A percentile compares a stretch with the other conserved stretches of the same genome.
These are phyloP conservation scores for Epizoanthus stellaris DNA, from an alignment of 92 coral and sea anemone species.

Conservation along the genomic window DNA sequence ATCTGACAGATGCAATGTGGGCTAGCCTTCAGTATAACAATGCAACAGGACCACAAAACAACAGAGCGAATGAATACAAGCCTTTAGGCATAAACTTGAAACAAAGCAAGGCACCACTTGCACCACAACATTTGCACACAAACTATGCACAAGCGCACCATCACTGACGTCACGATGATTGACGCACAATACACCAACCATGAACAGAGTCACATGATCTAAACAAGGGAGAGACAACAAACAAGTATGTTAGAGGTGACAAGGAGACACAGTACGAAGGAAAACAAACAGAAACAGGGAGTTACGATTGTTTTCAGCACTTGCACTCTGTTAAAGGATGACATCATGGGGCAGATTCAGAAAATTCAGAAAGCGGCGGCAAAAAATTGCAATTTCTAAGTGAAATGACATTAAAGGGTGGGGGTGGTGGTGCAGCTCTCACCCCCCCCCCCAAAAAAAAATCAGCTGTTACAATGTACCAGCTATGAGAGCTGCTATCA, in stretches of 20 bases:
- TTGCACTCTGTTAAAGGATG: neutral
- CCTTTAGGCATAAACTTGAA: constrained; percentile 40
- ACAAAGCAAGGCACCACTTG: constrained; percentile 47
- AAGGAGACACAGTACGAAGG: neutral
- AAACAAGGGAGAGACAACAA: constrained; percentile 80
- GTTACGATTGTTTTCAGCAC: neutral
- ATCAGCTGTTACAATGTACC: too few species aligned
- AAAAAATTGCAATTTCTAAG: too few species aligned
- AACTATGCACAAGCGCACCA: constrained; percentile 45
- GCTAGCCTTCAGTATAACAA: neutral
- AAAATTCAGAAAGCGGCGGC: too few species aligned
- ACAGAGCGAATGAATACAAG: constrained; percentile 42
- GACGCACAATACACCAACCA: constrained; percentile 53
- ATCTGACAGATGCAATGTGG: constrained; percentile 3
- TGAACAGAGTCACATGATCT: constrained; percentile 95
- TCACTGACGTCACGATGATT: constrained; percentile 54
- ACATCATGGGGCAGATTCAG: too few species aligned
- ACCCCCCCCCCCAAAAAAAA: too few species aligned
- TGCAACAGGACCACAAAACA: constrained; percentile 30
- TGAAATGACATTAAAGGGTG: too few species aligned
- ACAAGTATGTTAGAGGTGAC: constrained; percentile 53
- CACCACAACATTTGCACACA: constrained; percentile 41
- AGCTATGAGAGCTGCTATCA: too few species aligned
- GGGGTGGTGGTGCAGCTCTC: too few species aligned
- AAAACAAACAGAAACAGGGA: neutral